phyloP scores from a whole-genome alignment of 1,140 invertebrate species.

The Drosophila tani region DNA sequence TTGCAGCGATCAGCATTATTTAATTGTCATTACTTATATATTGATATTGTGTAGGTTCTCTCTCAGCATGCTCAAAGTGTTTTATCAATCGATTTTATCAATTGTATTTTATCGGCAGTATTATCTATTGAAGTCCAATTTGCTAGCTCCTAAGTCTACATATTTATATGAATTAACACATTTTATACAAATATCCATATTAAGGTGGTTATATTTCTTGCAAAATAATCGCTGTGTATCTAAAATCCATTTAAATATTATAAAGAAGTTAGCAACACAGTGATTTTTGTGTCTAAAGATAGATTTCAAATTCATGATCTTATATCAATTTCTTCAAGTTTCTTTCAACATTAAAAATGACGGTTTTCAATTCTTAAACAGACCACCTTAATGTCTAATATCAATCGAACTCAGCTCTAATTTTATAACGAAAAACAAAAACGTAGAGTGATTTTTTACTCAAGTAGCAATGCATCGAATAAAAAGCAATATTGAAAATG shows the following conservation, averaged over 20 bases:
- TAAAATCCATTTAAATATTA: neutral
- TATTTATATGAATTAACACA: constrained; percentile 43
- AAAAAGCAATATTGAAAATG: constrained; percentile 74
- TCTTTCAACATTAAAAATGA: neutral
- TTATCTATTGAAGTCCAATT: constrained; percentile 63
- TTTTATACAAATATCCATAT: constrained; percentile 33
- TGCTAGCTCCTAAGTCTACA: constrained; percentile 59
- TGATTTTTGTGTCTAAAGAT: too few relatives aligned
- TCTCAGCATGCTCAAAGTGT: constrained; percentile 63
- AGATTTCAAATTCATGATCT: neutral
- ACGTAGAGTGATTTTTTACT: constrained; percentile 68
- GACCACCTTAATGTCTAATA: constrained; percentile 4
- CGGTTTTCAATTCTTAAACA: constrained; percentile 18
- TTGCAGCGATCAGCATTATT: constrained; percentile 58
- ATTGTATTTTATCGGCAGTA: constrained; percentile 62
- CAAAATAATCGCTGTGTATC: neutral
- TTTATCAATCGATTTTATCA: constrained; percentile 47
- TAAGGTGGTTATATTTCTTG: constrained; percentile 4
- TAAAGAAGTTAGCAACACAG: too few relatives aligned
- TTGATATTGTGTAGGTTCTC: constrained; percentile 38
- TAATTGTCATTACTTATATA: constrained; percentile 49
- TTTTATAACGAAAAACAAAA: constrained; percentile 50
- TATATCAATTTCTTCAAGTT: too few relatives aligned
- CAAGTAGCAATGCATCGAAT: constrained; percentile 77
- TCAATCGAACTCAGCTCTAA: constrained; percentile 20